Conservation (phyloP, 2,888 invertebrate species). For the Arctia plantaginis region DNA sequence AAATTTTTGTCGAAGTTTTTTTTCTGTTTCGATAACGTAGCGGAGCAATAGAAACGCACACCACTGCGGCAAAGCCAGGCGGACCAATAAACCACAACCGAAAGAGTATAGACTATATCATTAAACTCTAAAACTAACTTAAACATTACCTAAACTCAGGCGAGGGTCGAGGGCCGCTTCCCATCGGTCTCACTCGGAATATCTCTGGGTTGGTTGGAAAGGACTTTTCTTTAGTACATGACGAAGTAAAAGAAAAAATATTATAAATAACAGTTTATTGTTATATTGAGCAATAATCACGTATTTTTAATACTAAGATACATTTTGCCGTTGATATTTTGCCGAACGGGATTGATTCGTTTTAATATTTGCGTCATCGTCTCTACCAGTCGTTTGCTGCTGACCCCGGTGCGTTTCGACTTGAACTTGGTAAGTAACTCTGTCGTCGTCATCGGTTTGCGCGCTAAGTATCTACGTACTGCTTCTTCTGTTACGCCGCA, state of each 20-base stretch:
- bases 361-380: conserved; percentile 98
- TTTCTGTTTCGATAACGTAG: too few relatives aligned
- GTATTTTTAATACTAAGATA: conserved; percentile 94
- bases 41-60: too few relatives aligned
- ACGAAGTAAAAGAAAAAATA: neutral
- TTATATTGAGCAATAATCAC: conserved; percentile 47
- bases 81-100: too few relatives aligned
- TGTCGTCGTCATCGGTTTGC: conserved; percentile 99
- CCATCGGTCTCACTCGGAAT: too few relatives aligned
- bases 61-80: too few relatives aligned
- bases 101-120: too few relatives aligned
- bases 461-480: conserved; percentile 96
- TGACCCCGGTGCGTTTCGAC: conserved; percentile 96
- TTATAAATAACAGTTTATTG: neutral
- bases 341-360: conserved; percentile 96
- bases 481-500: conserved; percentile 98
- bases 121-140: too few relatives aligned
- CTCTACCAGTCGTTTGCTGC: conserved; percentile 95
- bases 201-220: neutral
- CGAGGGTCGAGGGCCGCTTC: too few relatives aligned
- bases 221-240: neutral
- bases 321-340: conserved; percentile 97
- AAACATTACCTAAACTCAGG: too few relatives aligned
- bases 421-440: conserved; percentile 98
- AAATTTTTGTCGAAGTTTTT: too few relatives aligned